Evolutionary conservation across 1,140 invertebrate genomes (phyloP), one percentile per base, ranked within the genome.

Genomic region (Drosophila neocordata): DNA sequence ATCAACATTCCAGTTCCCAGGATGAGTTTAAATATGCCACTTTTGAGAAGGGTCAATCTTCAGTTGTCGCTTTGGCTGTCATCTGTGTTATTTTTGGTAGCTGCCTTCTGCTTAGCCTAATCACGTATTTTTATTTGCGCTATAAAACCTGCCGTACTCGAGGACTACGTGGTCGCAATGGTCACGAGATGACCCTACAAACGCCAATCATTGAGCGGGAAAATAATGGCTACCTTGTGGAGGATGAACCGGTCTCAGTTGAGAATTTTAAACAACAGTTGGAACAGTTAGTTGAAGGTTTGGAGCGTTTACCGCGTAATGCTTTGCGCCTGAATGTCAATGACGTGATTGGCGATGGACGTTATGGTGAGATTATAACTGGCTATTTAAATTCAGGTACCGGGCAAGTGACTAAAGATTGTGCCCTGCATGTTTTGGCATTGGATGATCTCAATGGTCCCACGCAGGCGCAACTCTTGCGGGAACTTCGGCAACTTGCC

Each of bases 401-500:
- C 4, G 38, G 63, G 7, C 76, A 85, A 2, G 24, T 38, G 0
- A 24, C 60, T 4, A 67, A 51, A 8, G 90, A 91, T 7, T 91
- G 90, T 35, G 87, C 83, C 5, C 53, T 92, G 11, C 91, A 92
- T 59, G 87, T 92, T 11, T 51, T 92, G 1, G 75, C 85, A 1
- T 57, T 90, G 70, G 95, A 96, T 48, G 93, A 94, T 31, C 89
- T 96, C 41, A 93, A 93, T 57, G 92, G 92, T 58, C 92, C 93
- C 1, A 93, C 95, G 12, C 95, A 95, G 68, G 93, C 93, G 41
- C 77, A 93, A 7, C 95, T 97, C 94, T 85, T 97, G 12, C 93
- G 95, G 51, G 95, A 97, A 74, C 88, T 97, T 31, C 95, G 96
- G 66, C 75, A 95, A 31, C 92, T 97, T 8, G 94, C 96, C 2